Percentiles rank a stretch among this genome's conserved stretches.
phyloP scores from a whole-genome alignment of 1,140 invertebrate species.

The Drosophila insularis region DNA sequence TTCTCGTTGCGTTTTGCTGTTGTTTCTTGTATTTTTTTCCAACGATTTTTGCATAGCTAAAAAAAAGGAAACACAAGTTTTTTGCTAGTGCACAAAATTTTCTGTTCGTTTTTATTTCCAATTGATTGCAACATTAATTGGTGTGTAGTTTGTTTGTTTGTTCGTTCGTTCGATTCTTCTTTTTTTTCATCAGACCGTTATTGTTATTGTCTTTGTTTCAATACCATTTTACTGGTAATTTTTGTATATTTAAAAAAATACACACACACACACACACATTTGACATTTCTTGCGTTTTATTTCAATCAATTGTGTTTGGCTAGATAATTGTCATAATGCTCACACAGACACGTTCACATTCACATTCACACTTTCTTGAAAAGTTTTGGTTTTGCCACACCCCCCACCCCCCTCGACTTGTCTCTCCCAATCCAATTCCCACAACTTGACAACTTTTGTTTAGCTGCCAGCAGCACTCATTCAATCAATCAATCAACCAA shows the following conservation, averaged over 20 bases:
- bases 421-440: constrained; percentile 13
- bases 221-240: not conserved
- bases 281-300: not conserved
- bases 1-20: constrained; percentile 30
- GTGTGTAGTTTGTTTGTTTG: constrained; percentile 49
- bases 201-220: constrained; percentile 1
- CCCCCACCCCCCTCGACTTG: not conserved
- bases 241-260: not conserved
- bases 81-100: constrained; percentile 30
- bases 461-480: constrained; percentile 62
- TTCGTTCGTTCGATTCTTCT: constrained; percentile 44
- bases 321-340: constrained; percentile 15
- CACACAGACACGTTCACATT: constrained; percentile 23
- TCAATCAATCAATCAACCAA: constrained; percentile 55
- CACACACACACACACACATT: not conserved
- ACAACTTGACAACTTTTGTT: constrained; percentile 60
- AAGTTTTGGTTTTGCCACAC: not conserved
- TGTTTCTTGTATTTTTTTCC: constrained; percentile 39
- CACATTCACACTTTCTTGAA: constrained; percentile 10
- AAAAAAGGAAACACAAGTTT: constrained; percentile 10
- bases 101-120: constrained; percentile 38
- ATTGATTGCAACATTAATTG: constrained; percentile 65
- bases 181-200: constrained; percentile 20
- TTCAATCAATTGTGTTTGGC: constrained; percentile 13
- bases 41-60: constrained; percentile 39